These are phyloP conservation scores for Amphipyra berbera DNA, from an alignment of 2,888 invertebrate genomes.

Conservation along the genomic window DNA sequence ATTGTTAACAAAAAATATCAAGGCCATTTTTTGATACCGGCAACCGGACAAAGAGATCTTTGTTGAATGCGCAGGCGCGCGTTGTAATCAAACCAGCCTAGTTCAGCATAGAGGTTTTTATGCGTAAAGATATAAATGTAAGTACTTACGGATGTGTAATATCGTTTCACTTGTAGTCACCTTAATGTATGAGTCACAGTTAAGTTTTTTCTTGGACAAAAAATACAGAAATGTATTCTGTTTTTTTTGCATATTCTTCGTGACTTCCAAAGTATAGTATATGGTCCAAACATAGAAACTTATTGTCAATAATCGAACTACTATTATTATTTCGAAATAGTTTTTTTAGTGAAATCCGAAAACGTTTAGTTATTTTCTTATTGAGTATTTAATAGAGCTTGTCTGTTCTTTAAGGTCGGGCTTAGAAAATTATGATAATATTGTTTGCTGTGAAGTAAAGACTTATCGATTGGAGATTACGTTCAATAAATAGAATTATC, in stretches of 20 bases:
- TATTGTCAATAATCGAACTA: background rate
- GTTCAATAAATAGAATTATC: background rate
- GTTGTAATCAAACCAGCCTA: conserved; percentile 29
- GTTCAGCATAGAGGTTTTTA: conserved; percentile 38
- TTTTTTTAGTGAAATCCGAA: background rate
- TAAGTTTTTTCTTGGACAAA: background rate
- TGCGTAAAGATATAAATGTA: conserved; percentile 26
- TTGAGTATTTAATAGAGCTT: conserved; percentile 28
- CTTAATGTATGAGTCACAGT: conserved; percentile 24
- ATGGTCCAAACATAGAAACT: conserved; percentile 1
- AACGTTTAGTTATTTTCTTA: conserved; percentile 18
- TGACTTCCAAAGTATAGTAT: conserved; percentile 20
- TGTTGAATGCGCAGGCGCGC: conserved; percentile 53
- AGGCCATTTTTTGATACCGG: conserved; percentile 57
- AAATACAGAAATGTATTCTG: background rate
- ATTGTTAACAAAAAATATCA: conserved; percentile 53
- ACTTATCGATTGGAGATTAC: conserved; percentile 11
- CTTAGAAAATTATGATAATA: conserved; percentile 23
- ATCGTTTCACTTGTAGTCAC: conserved; percentile 24
- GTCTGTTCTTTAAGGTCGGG: conserved; percentile 9
- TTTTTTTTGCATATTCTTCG: conserved; percentile 18
- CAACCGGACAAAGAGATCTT: conserved; percentile 47
- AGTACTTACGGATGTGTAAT: conserved; percentile 27
- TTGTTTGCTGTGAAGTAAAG: conserved; percentile 6
- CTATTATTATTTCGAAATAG: background rate